Base-by-base conservation (phyloP, 2,113 vertebrate genomes). In the Oncorhynchus gorbuscha region DNA sequence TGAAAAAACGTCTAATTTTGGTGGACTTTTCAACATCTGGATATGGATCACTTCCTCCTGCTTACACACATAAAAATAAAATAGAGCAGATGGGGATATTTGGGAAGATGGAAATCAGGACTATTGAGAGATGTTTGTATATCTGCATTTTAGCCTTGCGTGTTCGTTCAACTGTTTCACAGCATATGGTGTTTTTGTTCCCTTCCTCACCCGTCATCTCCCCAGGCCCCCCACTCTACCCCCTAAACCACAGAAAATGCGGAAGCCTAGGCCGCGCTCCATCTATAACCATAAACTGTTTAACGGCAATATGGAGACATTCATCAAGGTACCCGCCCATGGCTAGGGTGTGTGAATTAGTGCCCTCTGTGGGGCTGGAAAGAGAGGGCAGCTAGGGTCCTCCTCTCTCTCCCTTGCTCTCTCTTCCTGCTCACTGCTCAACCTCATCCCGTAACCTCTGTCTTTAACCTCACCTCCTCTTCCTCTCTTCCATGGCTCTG, bases 211-310 rank as follows among this genome's bases (percentile, higher is more conserved):
- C 84, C 83, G 74, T 84, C 81, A 82, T 94, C 93, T 94, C 93
- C 93, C 90, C 93, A 99, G 98, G 95, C 98, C 98, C 94, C 97
- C 97, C 87, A 95, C 95, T 88, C 96, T 99, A 85, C 97, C 98
- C 96, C 97, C 97, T 93, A 99, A 99, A 89, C 97, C 97, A 96
- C 98, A 99, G 97, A 99, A 98, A 99, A 95, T 97, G 95, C 96
- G 95, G 96, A 99, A 96, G 95, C 95, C 97, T 96, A 96, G 98
- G 92, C 98, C 98, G 90, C 96, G 97, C 89, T 99, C 98, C 93
- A 79, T 95, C 86, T 99, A 95, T 98, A 98, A 96, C 93, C 96
- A 97, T 97, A 99, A 96, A 90, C 95, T 99, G 94, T 99, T 99
- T 99, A 99, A 98, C 74, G 97, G 98, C 94, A 96, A 98, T 95